A percentile compares a stretch with the other conserved stretches of the same genome.
These are phyloP conservation scores for Cisticola juncidis DNA, from an alignment of 2,113 vertebrate genomes.

Conservation along the genomic window DNA sequence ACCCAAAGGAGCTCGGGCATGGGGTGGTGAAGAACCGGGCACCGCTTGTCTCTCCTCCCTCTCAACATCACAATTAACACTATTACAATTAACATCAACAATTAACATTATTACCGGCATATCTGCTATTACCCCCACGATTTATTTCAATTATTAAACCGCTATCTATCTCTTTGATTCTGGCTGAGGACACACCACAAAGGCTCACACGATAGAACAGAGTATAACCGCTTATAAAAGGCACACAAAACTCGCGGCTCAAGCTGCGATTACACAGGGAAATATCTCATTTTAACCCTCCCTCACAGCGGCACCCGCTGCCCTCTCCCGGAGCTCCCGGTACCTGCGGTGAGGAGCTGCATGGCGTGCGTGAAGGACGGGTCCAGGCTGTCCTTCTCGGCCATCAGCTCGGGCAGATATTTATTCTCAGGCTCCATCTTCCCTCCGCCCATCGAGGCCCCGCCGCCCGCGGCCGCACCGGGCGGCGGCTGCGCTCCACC, in stretches of 20 bases:
- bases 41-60: not conserved
- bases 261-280: fast-evolving
- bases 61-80: fast-evolving
- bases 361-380: conserved; percentile 95
- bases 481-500: conserved; percentile 41
- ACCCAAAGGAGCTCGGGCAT: not conserved
- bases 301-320: not conserved
- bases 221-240: fast-evolving
- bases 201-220: fast-evolving
- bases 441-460: conserved; percentile 26
- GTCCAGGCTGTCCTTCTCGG: conserved; percentile 95
- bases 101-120: too few relatives aligned
- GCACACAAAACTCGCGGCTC: not conserved
- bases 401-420: conserved; percentile 93
- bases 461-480: not conserved
- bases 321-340: not conserved
- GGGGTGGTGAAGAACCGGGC: not conserved
- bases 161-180: not conserved
- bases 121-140: fast-evolving
- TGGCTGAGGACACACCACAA: not conserved
- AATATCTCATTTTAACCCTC: fast-evolving
- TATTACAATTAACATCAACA: too few relatives aligned
- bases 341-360: conserved; percentile 85
- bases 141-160: too few relatives aligned
- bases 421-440: conserved; percentile 93